Conservation (phyloP, 2,888 invertebrate species). For the Gymnocheta viridis region DNA sequence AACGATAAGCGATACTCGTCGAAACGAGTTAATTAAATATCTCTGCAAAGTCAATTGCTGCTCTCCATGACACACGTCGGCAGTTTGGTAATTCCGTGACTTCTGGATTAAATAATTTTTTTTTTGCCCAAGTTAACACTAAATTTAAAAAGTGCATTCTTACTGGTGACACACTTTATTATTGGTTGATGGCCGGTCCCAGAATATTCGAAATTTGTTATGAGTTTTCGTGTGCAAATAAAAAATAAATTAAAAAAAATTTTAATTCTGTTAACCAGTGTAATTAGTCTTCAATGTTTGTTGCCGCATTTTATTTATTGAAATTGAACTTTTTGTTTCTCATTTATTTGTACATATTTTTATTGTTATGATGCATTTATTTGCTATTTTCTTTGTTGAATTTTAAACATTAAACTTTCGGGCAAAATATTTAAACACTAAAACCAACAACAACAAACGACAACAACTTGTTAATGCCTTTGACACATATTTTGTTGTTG, state of each 20-base stretch:
- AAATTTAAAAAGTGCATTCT: too few species aligned
- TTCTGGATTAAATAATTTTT: too few species aligned
- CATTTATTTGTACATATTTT: not conserved
- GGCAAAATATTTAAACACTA: slow-evolving; percentile 28
- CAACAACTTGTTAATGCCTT: slow-evolving; percentile 34
- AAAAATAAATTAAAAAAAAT: not conserved
- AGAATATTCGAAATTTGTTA: too few species aligned
- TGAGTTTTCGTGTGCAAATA: too few species aligned
- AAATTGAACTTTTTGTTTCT: not conserved
- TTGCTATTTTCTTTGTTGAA: slow-evolving; percentile 3
- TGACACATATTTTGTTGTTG: slow-evolving; percentile 31
- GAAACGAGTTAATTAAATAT: too few species aligned
- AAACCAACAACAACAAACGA: not conserved
- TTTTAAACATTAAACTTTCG: slow-evolving; percentile 22
- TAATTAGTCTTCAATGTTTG: not conserved
- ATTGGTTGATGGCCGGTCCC: too few species aligned
- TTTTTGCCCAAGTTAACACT: too few species aligned
- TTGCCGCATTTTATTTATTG: slow-evolving; percentile 20
- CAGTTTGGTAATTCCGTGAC: too few species aligned
- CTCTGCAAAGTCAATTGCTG: too few species aligned
- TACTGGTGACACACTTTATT: too few species aligned
- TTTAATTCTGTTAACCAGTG: not conserved
- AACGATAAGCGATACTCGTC: too few species aligned
- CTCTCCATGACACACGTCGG: too few species aligned
- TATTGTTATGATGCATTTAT: not conserved